Base-by-base conservation (phyloP, 2,797 vertebrate species). In the Leptatherina wallacei region DNA sequence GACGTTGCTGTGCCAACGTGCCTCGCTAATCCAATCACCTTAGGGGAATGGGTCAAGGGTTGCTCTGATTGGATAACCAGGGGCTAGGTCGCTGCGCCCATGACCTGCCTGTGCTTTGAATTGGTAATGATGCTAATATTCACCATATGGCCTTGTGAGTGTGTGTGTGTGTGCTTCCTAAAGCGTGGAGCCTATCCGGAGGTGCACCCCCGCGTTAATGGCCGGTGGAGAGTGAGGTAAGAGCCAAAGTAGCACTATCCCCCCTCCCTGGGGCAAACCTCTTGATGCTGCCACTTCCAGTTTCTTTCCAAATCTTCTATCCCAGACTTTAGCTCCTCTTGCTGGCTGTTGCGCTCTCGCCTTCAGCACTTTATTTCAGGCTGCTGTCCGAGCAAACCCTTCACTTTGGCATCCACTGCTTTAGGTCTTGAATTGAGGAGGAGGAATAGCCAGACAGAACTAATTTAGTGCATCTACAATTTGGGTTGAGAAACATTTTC, bases 51-150 rank as follows among this genome's bases (percentile, higher is more conserved):
- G 86, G 82, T 87, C 74, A 86, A 6, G 73, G 69, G 88, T 57
- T 55, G 80, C 80, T 88, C 73, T 82, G 89, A 92, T 91, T 91
- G 91, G 91, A 89, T 90, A 87, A 91, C 91, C 89, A 0, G 42
- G 70, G 90, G 86, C 88, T 44, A 83, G 92, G 91, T 91, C 89
- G 35, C 71, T 54, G 65, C 40, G 75, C 77, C 78, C 59, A 20
- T 89, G 91, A 93, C 91, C 91, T 18, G 69, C 79, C 18, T 44
- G 42, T 75, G 85, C 90, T 92, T 91, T 92, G 89, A 91, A 88
- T 90, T 85, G 91, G 85, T 92, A 92, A 93, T 90, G 72, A 87
- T 40, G 86, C 83, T 93, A 93, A 93, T 92, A 76, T 90, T 70
- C 80, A 90, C 92, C 92, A 91, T 92, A 93, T 92, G 92, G 86